A percentile compares a stretch with the other conserved stretches of the same genome.
Conservation (phyloP, 2,797 vertebrate species). For the Pyrocephalus nanus region DNA sequence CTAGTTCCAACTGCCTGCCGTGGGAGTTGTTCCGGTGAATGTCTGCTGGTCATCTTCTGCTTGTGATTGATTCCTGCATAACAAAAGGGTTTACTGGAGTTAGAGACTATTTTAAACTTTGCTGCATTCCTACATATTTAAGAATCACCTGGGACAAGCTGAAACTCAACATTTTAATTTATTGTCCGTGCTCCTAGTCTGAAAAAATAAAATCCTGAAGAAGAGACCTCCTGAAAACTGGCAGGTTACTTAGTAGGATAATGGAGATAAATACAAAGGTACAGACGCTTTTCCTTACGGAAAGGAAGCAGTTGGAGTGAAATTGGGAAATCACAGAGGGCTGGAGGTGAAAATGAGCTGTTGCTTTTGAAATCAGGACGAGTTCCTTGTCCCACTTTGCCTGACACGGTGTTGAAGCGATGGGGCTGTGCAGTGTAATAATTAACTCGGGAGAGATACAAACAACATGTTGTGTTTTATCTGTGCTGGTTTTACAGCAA, state of each 20-base stretch:
- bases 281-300: rapidly evolving
- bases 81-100: not conserved
- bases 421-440: not conserved
- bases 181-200: not conserved
- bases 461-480: not conserved
- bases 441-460: not conserved
- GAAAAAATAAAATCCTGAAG: not conserved
- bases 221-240: not conserved
- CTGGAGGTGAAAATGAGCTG: not conserved
- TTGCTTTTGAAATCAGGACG: not conserved
- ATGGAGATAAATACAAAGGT: not conserved
- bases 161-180: not conserved
- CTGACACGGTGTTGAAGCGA: rapidly evolving
- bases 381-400: not conserved
- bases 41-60: not conserved
- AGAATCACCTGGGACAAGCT: not conserved
- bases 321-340: too few relatives aligned
- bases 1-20: too few relatives aligned
- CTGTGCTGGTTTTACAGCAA: not conserved
- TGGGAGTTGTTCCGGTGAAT: not conserved
- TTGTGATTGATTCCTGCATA: not conserved
- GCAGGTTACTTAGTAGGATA: not conserved
- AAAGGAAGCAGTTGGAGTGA: not conserved
- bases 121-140: rapidly evolving
- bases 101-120: not conserved